These are phyloP conservation scores for Embiotoca jacksoni DNA, from an alignment of 2,113 vertebrate species.

Conservation along the genomic window DNA sequence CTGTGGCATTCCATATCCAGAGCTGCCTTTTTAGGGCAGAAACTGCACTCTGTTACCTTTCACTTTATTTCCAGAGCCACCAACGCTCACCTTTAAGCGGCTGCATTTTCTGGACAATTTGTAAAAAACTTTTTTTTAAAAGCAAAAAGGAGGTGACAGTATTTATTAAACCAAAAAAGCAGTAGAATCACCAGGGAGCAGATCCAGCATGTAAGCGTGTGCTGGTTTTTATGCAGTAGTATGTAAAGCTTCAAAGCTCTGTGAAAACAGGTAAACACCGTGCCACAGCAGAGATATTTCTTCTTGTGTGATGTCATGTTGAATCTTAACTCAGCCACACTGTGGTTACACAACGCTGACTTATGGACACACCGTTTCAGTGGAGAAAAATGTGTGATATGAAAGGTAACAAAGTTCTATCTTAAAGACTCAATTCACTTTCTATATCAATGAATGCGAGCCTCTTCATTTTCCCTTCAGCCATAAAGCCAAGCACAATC, in stretches of 20 bases:
- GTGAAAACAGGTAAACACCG: slow-evolving; percentile 36
- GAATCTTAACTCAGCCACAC: slow-evolving; percentile 44
- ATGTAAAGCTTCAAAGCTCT: slow-evolving; percentile 25
- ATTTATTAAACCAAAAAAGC: slow-evolving; percentile 58
- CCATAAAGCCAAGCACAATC: slow-evolving; percentile 82
- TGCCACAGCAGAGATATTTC: slow-evolving; percentile 47
- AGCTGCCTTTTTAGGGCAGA: slow-evolving; percentile 87
- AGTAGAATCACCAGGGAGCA: slow-evolving; percentile 32
- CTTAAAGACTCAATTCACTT: slow-evolving; percentile 78
- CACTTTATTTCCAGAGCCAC: slow-evolving; percentile 74
- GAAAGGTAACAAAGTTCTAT: slow-evolving; percentile 76
- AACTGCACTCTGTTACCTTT: slow-evolving; percentile 80
- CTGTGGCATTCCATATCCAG: slow-evolving; percentile 80
- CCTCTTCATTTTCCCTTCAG: slow-evolving; percentile 74
- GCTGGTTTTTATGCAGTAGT: slow-evolving; percentile 4
- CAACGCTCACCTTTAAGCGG: slow-evolving; percentile 73
- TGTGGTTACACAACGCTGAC: slow-evolving; percentile 38
- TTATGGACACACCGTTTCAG: slow-evolving; percentile 33
- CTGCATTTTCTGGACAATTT: slow-evolving; percentile 63
- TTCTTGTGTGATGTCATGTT: slow-evolving; percentile 39
- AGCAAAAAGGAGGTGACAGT: slow-evolving; percentile 28
- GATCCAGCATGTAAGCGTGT: slow-evolving; percentile 12
- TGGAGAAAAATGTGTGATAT: slow-evolving; percentile 64
- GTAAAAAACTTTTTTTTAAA: slow-evolving; percentile 65
- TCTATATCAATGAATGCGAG: slow-evolving; percentile 69